Evolutionary conservation across 64 coral and sea anemone genomes (phyloP), one percentile per base, ranked within the genome.

Genomic region (Montipora cactus): DNA sequence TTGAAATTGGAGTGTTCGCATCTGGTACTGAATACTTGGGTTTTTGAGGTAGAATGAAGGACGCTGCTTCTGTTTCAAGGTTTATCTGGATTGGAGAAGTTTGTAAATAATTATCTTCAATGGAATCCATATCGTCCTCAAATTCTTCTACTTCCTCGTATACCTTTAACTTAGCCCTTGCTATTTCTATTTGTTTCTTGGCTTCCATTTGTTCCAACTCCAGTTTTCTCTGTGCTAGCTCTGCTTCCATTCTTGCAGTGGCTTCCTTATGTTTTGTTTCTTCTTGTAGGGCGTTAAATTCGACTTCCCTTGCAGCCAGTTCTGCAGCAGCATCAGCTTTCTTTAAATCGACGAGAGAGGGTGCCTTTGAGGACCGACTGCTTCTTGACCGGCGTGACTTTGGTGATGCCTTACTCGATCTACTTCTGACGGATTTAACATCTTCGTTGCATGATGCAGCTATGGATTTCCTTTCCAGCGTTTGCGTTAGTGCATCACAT

Each of bases 301-400:
- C n/a, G 7, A 18, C 78, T 55, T 79, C 49, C 18, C 18, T 79
- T n/a, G 47, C 78, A 22, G 78, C 78, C 18, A 79, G 18, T 6
- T 79, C 78, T 25, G 78, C 78, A 55, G 44, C 78, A 20, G 78
- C 78, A 21, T 79, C 78, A 47, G 78, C 78, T 18, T 47, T 78
- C 76, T 49, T 78, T 47, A 76, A 76, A 76, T 76, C 74, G 74
- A 76, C 49, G 74, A 76, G 7, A 47, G 74, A 76, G 46, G 74
- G 21, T 74, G 21, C 71, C 71, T 0, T 23, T 20, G 71, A 74
- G 5, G 20, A 76, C 25, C 44, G 1, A 76, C 7, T 76, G 74
- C 1, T 47, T 76, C 74, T 76, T 76, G 74, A 76, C 4, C 7
- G 37, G 13, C 37, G 0, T 12, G 37, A 47, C 44, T 44, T 76